Percentiles rank a stretch among this genome's conserved stretches.
These are phyloP conservation scores for Grus americana DNA, from an alignment of 2,113 vertebrate species.

Conservation along the genomic window DNA sequence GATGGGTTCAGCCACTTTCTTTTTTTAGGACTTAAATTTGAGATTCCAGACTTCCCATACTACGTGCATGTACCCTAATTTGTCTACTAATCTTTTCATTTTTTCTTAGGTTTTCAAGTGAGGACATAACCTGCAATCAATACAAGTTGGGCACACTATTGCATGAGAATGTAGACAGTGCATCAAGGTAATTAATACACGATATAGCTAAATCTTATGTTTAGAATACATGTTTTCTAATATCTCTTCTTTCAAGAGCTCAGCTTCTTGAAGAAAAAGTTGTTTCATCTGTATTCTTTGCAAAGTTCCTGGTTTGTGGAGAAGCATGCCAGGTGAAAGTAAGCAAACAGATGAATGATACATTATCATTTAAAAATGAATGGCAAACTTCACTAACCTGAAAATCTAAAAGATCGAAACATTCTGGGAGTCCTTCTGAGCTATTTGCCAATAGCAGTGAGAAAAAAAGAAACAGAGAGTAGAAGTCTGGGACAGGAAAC, in stretches of 20 bases:
- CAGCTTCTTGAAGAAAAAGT: not conserved
- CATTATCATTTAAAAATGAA: not conserved
- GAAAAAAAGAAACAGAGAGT: not conserved
- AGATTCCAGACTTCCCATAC: not conserved
- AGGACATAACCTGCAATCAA: not conserved
- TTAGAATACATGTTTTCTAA: not conserved
- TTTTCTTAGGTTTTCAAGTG: not conserved
- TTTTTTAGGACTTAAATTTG: not conserved
- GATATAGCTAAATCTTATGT: not conserved
- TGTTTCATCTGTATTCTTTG: not conserved
- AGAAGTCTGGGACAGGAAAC: not conserved
- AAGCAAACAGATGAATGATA: not conserved
- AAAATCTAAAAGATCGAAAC: not conserved
- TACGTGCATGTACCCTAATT: fast-evolving
- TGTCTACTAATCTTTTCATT: not conserved
- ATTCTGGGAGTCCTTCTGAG: not conserved
- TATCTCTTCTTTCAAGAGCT: not conserved
- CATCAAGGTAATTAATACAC: not conserved
- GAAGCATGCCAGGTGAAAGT: not conserved
- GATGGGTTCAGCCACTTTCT: not conserved
- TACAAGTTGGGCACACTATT: not conserved
- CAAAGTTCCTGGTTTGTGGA: not conserved
- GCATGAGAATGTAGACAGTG: not conserved
- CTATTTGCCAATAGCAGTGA: not conserved
- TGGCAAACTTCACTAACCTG: not conserved